Base-by-base conservation (phyloP, 2,888 invertebrate genomes). In the Acronicta alni region DNA sequence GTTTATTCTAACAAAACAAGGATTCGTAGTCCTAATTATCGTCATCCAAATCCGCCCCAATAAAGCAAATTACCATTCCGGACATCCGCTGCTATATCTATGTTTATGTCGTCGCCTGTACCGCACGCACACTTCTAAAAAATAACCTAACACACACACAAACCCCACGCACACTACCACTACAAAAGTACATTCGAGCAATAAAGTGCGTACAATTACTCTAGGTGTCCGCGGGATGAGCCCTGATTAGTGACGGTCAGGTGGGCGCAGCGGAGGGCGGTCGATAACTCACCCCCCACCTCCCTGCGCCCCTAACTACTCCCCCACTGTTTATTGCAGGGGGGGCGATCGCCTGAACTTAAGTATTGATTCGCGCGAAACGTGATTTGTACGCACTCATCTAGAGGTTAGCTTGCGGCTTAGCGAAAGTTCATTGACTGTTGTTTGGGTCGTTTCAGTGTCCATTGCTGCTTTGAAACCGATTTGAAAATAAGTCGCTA, bases 311-410 rank as follows among this genome's bases (percentile, higher is more conserved):
- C 90, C 89, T 81, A 88, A 88, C 88, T 87, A 87, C 85, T 84
- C 88, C 88, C 77, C 88, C 88, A 87, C 89, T 89, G 90, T 90
- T 90, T 91, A 91, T 90, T 89, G 89, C 92, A 90, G 92, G 93
- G 92, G 77, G 91, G 93, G 86, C 90, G 91, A 92, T 92, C 92
- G 93, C 92, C 93, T 92, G 84, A 93, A 93, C 93, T 94, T 93
- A 93, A 93, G 94, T 94, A 94, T 94, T 94, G 94, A 94, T 94
- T 94, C 94, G 93, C 93, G 92, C 93, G 91, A 93, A 94, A 93
- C 93, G 93, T 94, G 94, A 94, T 94, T 94, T 94, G 93, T 94
- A 93, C 93, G 92, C 93, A 92, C 91, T 94, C 92, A 92, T 93
- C 93, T 91, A 89, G 89, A 89, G 90, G 89, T 91, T 89, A 88